Evolutionary conservation across 35 echinoderm and acorn worm species (phyloP), one percentile per base, ranked within the genome.

Genomic region (Lytechinus pictus): DNA sequence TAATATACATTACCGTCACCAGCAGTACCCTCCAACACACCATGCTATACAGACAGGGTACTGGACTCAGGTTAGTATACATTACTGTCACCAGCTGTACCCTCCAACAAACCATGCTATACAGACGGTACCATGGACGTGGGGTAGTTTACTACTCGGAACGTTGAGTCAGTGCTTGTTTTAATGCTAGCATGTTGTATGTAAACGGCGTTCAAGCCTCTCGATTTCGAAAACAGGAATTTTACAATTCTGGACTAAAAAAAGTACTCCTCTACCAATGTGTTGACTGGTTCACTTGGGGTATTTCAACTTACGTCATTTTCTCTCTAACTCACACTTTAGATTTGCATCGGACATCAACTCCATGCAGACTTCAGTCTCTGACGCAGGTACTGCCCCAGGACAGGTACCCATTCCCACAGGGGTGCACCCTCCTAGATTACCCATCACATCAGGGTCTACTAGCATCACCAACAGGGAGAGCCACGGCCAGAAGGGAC

Each of bases 261-360:
- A 44, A 44, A 44, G 33, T 44, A 2, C 33, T 44, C 33, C 33
- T 44, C 33, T 2, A 44, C 33, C 33, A 44, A 44, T 44, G 33
- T 44, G 33, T 44, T 44, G 33, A 44, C 33, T 44, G 33, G 33
- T 44, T 44, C 33, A 44, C 33, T 44, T 44, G 33, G 33, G 33
- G 33, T 44, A 44, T 44, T 44, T 44, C 33, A 44, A 24, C 16
- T 71, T 21, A 2, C 2, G 9, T 58, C 9, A 11, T n/a, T 16
- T 24, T 51, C 44, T 88, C 27, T 51, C 44, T 88, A 11, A 9
- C 24, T 6, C 44, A 28, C n/a, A n/a, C n/a, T 44, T 11, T 9
- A 90, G 88, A 54, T 93, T 93, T 93, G 92, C 92, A 14, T 27
- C 92, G 57, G 55, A 57, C 54, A n/a, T 93, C 92, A 93, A 93